Percentiles rank a stretch among this genome's conserved stretches.
Conservation (phyloP, 2,797 vertebrate genomes). For the Manis pentadactyla region DNA sequence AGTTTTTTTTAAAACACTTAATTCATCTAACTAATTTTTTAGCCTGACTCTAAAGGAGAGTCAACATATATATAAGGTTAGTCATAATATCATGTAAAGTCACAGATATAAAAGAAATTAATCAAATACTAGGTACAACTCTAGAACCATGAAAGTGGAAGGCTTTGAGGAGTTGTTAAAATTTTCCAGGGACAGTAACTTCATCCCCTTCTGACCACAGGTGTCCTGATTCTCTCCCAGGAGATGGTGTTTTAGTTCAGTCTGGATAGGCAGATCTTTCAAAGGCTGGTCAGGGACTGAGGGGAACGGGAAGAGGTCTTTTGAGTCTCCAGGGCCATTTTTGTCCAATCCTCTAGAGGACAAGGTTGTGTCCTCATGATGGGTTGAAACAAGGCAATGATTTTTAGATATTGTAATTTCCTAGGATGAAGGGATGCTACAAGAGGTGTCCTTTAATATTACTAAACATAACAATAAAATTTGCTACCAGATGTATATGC, state of each 20-base stretch:
- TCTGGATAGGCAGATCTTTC: background rate
- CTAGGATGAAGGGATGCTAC: background rate
- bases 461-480: background rate
- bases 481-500: background rate
- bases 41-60: background rate
- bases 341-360: background rate
- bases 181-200: background rate
- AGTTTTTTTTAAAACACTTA: background rate
- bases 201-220: background rate
- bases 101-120: background rate
- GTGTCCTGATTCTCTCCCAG: too few relatives aligned
- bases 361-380: background rate
- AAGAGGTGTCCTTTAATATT: background rate
- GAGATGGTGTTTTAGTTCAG: background rate
- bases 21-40: background rate
- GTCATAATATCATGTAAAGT: background rate
- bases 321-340: background rate
- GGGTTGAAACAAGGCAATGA: background rate
- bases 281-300: background rate
- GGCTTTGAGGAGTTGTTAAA: background rate
- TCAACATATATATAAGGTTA: background rate
- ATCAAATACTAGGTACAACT: background rate
- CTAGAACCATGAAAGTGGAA: background rate
- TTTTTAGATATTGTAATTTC: background rate
- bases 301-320: background rate